Conservation (phyloP, 2,888 invertebrate species). For the Papilio protenor region DNA sequence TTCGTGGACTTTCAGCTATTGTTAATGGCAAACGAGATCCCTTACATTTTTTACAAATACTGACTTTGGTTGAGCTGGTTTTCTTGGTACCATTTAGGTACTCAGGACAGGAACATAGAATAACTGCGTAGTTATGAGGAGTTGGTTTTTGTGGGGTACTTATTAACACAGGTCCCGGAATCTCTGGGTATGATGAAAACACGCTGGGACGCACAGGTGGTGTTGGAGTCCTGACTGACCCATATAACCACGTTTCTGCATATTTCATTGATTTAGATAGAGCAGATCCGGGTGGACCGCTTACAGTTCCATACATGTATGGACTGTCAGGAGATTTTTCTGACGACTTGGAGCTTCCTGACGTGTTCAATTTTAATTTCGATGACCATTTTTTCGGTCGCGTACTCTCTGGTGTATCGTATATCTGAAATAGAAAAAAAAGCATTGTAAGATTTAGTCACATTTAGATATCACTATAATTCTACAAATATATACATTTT, state of each 20-base stretch:
- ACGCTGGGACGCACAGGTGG: slow-evolving; percentile 77
- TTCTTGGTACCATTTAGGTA: slow-evolving; percentile 91
- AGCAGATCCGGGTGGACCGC: slow-evolving; percentile 87
- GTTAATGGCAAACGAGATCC: slow-evolving; percentile 90
- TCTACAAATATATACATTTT: background rate
- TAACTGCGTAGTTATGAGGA: slow-evolving; percentile 87
- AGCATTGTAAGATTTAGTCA: slow-evolving; percentile 18
- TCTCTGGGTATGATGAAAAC: slow-evolving; percentile 79
- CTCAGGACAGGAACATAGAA: slow-evolving; percentile 92
- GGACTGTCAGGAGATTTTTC: slow-evolving; percentile 79
- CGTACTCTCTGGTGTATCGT: slow-evolving; percentile 80
- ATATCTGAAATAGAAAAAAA: slow-evolving; percentile 73
- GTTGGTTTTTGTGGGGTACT: slow-evolving; percentile 83
- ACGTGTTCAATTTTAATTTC: slow-evolving; percentile 85
- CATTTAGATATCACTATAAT: background rate
- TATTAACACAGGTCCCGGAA: slow-evolving; percentile 77
- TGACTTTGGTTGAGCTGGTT: slow-evolving; percentile 89
- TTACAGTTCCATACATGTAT: slow-evolving; percentile 79
- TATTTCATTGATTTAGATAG: slow-evolving; percentile 93
- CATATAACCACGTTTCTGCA: slow-evolving; percentile 94
- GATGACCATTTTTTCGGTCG: slow-evolving; percentile 89
- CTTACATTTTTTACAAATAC: slow-evolving; percentile 93
- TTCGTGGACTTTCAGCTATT: slow-evolving; percentile 83
- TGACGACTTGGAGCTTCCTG: slow-evolving; percentile 76
- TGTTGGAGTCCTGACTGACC: slow-evolving; percentile 87